Percentiles rank a stretch among this genome's conserved stretches.
phyloP scores from a whole-genome alignment of 2,113 vertebrate genomes.

The Rhineura floridana region DNA sequence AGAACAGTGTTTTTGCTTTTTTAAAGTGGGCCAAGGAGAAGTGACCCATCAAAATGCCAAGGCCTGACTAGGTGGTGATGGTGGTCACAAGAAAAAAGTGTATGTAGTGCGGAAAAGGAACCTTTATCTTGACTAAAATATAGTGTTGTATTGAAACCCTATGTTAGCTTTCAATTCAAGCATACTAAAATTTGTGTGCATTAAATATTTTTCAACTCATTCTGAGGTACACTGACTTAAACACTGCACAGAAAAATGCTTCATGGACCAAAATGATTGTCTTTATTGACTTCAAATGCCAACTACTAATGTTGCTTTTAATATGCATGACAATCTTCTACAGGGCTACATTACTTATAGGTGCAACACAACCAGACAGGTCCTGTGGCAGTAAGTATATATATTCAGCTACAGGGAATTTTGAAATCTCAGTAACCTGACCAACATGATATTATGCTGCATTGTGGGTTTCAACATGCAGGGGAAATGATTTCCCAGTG shows the following conservation, averaged over 20 bases:
- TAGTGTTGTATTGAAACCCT: background rate
- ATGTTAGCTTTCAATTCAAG: slow-evolving; percentile 18
- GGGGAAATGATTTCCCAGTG: background rate
- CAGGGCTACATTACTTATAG: background rate
- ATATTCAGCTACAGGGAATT: background rate
- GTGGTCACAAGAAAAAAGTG: background rate
- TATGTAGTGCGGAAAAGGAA: background rate
- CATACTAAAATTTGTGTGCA: background rate
- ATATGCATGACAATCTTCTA: slow-evolving; percentile 27
- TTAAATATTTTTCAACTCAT: slow-evolving; percentile 36
- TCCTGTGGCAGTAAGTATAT: background rate
- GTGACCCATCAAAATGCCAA: too few relatives aligned
- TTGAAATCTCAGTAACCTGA: background rate
- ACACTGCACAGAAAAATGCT: slow-evolving; percentile 23
- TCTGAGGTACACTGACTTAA: background rate
- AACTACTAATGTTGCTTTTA: background rate
- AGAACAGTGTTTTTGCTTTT: too few relatives aligned
- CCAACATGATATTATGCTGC: background rate
- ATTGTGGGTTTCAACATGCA: background rate
- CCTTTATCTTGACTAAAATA: too few relatives aligned
- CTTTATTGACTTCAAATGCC: background rate
- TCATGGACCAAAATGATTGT: slow-evolving; percentile 28
- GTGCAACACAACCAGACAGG: background rate
- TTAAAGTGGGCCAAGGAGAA: too few relatives aligned
- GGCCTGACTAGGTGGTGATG: too few relatives aligned